These are phyloP conservation scores for Mallotus villosus DNA, from an alignment of 2,797 vertebrate species.

Conservation along the genomic window DNA sequence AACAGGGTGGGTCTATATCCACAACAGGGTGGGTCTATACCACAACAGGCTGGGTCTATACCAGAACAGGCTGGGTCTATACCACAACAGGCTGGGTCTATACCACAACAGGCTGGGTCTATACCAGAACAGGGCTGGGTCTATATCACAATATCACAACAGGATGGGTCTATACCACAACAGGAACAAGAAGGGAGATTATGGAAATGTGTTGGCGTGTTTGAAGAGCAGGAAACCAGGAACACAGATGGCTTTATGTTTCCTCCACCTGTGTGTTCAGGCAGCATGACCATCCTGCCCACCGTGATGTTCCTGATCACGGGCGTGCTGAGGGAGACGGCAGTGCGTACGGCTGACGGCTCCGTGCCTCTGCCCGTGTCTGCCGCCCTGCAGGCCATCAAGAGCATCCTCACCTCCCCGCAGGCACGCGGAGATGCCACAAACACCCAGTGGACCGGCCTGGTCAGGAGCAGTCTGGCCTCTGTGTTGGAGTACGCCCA, in stretches of 20 bases:
- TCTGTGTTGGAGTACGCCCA: constrained; percentile 91
- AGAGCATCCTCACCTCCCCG: constrained; percentile 91
- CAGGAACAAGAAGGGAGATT: not conserved
- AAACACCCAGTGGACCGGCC: constrained; percentile 88
- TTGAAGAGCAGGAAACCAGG: too few species aligned
- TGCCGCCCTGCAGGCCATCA: constrained; percentile 92
- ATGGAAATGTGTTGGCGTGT: not conserved
- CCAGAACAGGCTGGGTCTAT: too few species aligned
- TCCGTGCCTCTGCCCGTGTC: constrained; percentile 84
- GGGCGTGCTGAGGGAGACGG: constrained; percentile 92
- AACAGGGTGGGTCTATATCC: too few species aligned
- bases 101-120: too few species aligned
- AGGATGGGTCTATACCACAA: too few species aligned
- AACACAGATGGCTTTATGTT: not conserved
- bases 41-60: too few species aligned
- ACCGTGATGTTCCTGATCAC: constrained; percentile 94
- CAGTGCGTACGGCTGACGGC: constrained; percentile 84
- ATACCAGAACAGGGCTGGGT: too few species aligned
- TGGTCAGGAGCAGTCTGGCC: constrained; percentile 93
- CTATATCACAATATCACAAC: too few species aligned
- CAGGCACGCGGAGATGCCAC: constrained; percentile 81
- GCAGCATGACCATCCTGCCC: constrained; percentile 95
- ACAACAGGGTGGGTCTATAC: too few species aligned
- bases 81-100: too few species aligned
- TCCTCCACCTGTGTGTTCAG: constrained; percentile 58